Evolutionary conservation across 2,113 vertebrate genomes (phyloP).

Genomic region (Galbula dea): DNA sequence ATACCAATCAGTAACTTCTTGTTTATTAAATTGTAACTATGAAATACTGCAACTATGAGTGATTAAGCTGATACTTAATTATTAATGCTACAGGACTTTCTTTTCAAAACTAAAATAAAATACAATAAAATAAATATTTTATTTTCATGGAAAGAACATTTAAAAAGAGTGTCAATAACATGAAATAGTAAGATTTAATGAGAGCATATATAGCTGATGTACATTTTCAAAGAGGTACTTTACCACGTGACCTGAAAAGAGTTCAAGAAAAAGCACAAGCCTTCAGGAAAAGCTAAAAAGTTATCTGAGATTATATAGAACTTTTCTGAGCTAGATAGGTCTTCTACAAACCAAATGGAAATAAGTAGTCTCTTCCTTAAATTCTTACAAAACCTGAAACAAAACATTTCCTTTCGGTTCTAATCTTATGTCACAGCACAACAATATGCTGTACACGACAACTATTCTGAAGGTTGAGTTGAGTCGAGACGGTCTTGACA

Average conservation of each 20-base stretch:
- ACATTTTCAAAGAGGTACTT: not conserved
- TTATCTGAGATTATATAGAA: not conserved
- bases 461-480: too few relatives aligned
- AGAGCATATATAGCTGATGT: not conserved
- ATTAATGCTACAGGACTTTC: not conserved
- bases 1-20: not conserved
- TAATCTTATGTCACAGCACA: too few relatives aligned
- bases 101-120: too few relatives aligned
- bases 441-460: too few relatives aligned
- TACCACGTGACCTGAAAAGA: not conserved
- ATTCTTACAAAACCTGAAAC: not conserved
- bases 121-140: not conserved
- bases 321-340: not conserved
- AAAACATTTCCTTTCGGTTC: not conserved
- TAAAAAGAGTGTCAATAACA: not conserved
- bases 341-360: not conserved
- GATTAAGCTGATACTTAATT: not conserved
- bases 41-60: not conserved
- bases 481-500: too few relatives aligned
- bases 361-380: not conserved
- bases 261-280: not conserved
- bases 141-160: not conserved
- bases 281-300: not conserved
- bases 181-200: not conserved
- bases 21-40: not conserved